Conservation (phyloP, 2,888 invertebrate genomes). For the Pediacus dermestoides region DNA sequence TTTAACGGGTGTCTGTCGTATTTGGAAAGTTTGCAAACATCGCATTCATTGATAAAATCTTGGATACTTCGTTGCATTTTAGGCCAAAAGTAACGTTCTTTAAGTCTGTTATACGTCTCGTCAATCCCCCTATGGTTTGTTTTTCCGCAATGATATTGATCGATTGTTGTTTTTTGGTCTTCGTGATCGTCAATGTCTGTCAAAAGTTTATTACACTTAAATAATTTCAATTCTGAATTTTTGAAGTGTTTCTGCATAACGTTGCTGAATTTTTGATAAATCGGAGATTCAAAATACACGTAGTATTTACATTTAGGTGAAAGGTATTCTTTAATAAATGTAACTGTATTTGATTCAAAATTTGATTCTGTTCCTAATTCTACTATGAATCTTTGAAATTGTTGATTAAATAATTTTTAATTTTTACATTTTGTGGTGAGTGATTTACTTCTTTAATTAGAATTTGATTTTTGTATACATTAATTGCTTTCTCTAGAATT, state of each 20-base stretch:
- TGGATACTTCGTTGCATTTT: slow-evolving; percentile 3
- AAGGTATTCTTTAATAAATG: slow-evolving; percentile 7
- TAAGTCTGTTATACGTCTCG: slow-evolving; percentile 5
- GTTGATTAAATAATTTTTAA: slow-evolving; percentile 1
- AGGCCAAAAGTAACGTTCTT: slow-evolving; percentile 5
- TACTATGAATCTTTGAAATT: slow-evolving; percentile 4
- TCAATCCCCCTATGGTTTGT: slow-evolving; percentile 7
- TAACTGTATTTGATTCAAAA: neutral
- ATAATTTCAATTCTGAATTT: slow-evolving; percentile 2
- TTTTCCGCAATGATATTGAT: slow-evolving; percentile 4
- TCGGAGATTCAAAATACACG: slow-evolving; percentile 4
- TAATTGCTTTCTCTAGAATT: slow-evolving; percentile 4
- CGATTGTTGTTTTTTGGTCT: neutral
- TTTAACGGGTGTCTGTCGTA: slow-evolving; percentile 21
- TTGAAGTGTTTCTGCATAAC: slow-evolving; percentile 4
- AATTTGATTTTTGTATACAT: slow-evolving; percentile 2
- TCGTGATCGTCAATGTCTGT: neutral
- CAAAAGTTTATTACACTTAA: neutral
- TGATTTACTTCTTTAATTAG: neutral
- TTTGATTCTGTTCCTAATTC: neutral
- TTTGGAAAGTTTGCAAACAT: slow-evolving; percentile 8
- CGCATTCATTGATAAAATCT: slow-evolving; percentile 7
- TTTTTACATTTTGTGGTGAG: neutral
- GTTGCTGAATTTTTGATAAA: slow-evolving; percentile 5
- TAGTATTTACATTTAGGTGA: slow-evolving; percentile 4